Evolutionary conservation across 64 coral and sea anemone genomes (phyloP), one percentile per base, ranked within the genome.

Genomic region (Dendrophyllia cribrosa): DNA sequence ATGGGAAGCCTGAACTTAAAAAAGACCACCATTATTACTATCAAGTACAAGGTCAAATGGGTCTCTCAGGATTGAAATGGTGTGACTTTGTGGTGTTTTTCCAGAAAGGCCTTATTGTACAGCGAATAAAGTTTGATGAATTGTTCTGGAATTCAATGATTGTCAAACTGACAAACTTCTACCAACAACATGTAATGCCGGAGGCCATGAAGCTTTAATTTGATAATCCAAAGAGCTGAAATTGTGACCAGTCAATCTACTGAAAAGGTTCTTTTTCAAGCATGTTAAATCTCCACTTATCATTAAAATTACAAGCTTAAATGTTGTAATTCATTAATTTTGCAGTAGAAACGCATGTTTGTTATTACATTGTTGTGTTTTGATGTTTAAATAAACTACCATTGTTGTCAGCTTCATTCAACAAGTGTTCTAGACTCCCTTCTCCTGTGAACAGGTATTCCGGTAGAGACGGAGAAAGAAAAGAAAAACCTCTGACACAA

Each of bases 41-140:
- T 70, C 88, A 90, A 71, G 88, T 90, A n/a, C 90, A 92, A 86
- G 79, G 70, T 11, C 79, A 85, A 77, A 47, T 91, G 24, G 76
- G 89, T 51, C 52, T 91, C 12, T 70, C 90, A 22, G 90, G 80
- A 45, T 48, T 15, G 60, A 92, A 50, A 24, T 86, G 79, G 81
- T 92, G 90, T 85, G 80, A 92, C n/a, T 93, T 82, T 78, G 49
- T 78, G 34, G 84, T 79, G 14, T 74, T 78, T 71, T 71, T 77
- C 19, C 59, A 79, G 22, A 77, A 86, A 88, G 61, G 59, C 24
- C 68, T 93, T 56, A 78, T 69, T 75, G 23, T 87, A 58, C 62
- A 80, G 83, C 55, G 67, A 9, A 75, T 94, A 77, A 43, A 73
- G 22, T 89, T 94, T 88, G 76, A 94, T 89, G 86, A 65, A n/a